phyloP scores from a whole-genome alignment of 2,888 invertebrate species.

The Microplitis deprimator region DNA sequence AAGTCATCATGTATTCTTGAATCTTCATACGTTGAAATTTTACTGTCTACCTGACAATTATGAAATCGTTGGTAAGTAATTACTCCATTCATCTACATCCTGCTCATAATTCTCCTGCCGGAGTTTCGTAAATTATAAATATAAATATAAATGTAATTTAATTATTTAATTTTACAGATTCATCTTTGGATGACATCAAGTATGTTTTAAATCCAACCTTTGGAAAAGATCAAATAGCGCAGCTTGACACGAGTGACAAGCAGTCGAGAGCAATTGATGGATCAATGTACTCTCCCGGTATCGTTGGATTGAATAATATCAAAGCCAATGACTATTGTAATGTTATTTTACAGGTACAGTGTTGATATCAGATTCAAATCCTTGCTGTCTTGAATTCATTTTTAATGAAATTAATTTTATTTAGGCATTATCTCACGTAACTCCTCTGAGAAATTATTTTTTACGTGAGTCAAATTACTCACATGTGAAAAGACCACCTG shows the following conservation, averaged over 20 bases:
- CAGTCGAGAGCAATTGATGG: constrained; percentile 96
- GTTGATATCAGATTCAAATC: neutral
- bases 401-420: constrained; percentile 54
- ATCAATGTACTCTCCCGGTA: constrained; percentile 95
- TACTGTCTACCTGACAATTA: constrained; percentile 99
- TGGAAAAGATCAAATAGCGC: constrained; percentile 84
- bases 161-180: constrained; percentile 75
- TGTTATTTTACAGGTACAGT: constrained; percentile 90
- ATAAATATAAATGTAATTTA: neutral
- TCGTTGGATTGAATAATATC: constrained; percentile 98
- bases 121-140: no score
- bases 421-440: constrained; percentile 94
- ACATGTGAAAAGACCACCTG: constrained; percentile 91
- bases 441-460: constrained; percentile 95
- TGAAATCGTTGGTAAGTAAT: constrained; percentile 90
- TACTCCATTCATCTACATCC: neutral
- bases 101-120: no score
- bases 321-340: constrained; percentile 99
- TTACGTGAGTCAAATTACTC: constrained; percentile 94
- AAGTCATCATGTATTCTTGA: constrained; percentile 97
- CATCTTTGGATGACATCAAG: constrained; percentile 97
- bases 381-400: neutral
- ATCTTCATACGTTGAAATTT: constrained; percentile 96
- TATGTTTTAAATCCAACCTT: constrained; percentile 99
- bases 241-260: constrained; percentile 86